A percentile compares a stretch with the other conserved stretches of the same genome.
Conservation (phyloP, 1,140 invertebrate genomes). For the Philopotamus ludificatus region DNA sequence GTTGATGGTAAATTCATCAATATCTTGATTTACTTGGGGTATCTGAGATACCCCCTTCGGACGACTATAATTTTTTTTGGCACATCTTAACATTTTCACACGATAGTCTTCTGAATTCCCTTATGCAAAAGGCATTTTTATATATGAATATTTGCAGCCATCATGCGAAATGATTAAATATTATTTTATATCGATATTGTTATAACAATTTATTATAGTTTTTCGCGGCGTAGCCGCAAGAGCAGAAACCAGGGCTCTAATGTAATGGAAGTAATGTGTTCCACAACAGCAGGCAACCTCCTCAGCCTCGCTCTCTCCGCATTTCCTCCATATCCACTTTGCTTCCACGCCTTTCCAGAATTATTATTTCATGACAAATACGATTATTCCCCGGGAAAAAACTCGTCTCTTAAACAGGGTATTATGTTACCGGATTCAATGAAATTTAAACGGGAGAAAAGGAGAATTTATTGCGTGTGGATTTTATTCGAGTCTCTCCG, state of each 20-base stretch:
- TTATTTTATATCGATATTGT: too few relatives aligned
- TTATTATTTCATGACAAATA: neutral
- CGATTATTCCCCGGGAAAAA: neutral
- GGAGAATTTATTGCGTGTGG: neutral
- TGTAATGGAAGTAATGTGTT: slow-evolving; percentile 34
- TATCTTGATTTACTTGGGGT: too few relatives aligned
- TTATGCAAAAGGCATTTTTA: too few relatives aligned
- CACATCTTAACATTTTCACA: too few relatives aligned
- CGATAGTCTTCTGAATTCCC: too few relatives aligned
- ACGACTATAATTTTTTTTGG: too few relatives aligned
- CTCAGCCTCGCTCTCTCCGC: slow-evolving; percentile 1
- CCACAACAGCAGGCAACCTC: slow-evolving; percentile 15
- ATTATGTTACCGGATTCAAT: neutral
- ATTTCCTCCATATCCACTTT: neutral
- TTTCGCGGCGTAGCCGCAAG: neutral
- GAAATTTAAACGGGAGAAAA: neutral
- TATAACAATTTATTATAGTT: too few relatives aligned
- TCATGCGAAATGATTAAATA: too few relatives aligned
- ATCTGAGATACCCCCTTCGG: too few relatives aligned
- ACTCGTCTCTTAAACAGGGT: neutral
- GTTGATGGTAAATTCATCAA: too few relatives aligned
- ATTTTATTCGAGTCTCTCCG: too few relatives aligned
- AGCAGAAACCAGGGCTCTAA: slow-evolving; percentile 27
- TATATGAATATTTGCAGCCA: too few relatives aligned
- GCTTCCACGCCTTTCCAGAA: slow-evolving; percentile 10